Percentiles rank a stretch among this genome's conserved stretches.
phyloP scores from a whole-genome alignment of 2,113 vertebrate genomes.

The Penelope pileata region DNA sequence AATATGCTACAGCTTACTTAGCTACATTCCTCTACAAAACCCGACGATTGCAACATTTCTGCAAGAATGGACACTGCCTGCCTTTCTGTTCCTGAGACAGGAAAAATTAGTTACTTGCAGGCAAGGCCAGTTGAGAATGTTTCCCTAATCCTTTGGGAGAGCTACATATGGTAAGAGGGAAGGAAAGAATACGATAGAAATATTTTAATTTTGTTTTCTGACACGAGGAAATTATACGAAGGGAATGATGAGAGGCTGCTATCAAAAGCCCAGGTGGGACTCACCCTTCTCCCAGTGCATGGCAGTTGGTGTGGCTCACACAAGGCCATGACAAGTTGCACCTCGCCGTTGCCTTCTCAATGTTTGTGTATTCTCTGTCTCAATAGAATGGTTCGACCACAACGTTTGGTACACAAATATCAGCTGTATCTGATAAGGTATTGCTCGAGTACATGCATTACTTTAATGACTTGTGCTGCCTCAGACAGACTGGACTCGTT shows the following conservation, averaged over 20 bases:
- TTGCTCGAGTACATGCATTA: slow-evolving; percentile 18
- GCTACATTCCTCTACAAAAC: not conserved
- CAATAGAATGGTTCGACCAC: not conserved
- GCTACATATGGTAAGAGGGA: not conserved
- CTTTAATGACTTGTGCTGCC: slow-evolving; percentile 37
- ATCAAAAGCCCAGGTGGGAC: not conserved
- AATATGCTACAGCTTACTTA: accelerated
- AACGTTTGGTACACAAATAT: not conserved
- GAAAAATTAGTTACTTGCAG: not conserved
- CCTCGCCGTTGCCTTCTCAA: not conserved
- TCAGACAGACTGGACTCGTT: not conserved
- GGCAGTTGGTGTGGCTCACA: not conserved
- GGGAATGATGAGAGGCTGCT: not conserved
- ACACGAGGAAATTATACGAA: not conserved
- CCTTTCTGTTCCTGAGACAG: not conserved
- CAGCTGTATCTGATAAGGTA: not conserved
- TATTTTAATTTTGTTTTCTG: not conserved
- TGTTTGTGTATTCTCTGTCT: not conserved
- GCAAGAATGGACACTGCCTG: not conserved
- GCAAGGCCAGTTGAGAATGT: not conserved
- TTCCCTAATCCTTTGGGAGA: not conserved
- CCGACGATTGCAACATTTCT: not conserved
- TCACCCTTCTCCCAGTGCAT: not conserved
- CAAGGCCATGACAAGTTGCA: not conserved
- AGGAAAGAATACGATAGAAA: not conserved